Conservation (phyloP, 1,140 invertebrate species). For the Lordiphosa mommai region DNA sequence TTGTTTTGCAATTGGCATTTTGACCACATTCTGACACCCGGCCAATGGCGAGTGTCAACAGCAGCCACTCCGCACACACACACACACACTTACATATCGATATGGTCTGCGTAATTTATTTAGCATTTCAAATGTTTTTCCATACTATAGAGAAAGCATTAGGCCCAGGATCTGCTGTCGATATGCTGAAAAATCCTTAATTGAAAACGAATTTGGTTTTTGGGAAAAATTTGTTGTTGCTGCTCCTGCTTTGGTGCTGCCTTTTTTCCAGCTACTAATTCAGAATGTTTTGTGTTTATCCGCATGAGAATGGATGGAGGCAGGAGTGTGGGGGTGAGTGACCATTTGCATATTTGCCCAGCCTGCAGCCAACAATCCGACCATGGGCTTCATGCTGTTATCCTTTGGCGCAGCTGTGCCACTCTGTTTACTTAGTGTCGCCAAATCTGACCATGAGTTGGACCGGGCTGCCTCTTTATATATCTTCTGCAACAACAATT, state of each 20-base stretch:
- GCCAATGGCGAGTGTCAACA: conserved; percentile 46
- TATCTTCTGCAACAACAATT: too few relatives aligned
- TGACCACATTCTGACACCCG: conserved; percentile 74
- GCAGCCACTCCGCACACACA: conserved; percentile 37
- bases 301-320: conserved; percentile 26
- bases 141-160: conserved; percentile 31
- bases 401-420: conserved; percentile 66
- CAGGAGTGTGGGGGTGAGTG: conserved; percentile 7
- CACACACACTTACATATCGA: conserved; percentile 18
- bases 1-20: conserved; percentile 78
- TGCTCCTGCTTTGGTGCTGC: conserved; percentile 2
- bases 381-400: conserved; percentile 40
- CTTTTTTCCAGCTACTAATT: conserved; percentile 62
- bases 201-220: conserved; percentile 76
- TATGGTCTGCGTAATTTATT: conserved; percentile 62
- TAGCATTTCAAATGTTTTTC: conserved; percentile 63
- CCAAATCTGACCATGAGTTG: conserved; percentile 53
- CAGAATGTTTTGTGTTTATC: conserved; percentile 70
- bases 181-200: conserved; percentile 73
- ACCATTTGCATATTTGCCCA: conserved; percentile 65
- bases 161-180: conserved; percentile 50
- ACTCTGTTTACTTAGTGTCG: conserved; percentile 70
- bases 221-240: conserved; percentile 29
- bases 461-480: conserved; percentile 6
- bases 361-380: conserved; percentile 37